phyloP scores from a whole-genome alignment of 2,888 invertebrate genomes.

The Apamea epomidion region DNA sequence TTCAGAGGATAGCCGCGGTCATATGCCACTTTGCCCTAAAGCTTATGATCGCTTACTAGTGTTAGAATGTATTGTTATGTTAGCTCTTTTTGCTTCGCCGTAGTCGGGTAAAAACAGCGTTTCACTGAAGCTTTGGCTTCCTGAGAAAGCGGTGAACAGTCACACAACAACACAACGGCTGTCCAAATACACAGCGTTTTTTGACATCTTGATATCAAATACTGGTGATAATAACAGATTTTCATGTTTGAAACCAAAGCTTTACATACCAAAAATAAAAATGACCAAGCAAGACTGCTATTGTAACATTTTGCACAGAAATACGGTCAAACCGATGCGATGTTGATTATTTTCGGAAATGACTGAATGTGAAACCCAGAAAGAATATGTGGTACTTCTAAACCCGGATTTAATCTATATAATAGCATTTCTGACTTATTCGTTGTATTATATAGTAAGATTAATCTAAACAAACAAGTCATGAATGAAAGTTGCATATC shows the following conservation, averaged over 20 bases:
- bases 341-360: background rate
- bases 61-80: background rate
- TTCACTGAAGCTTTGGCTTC: background rate
- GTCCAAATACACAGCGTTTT: background rate
- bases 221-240: too few species aligned
- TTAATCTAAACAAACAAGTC: background rate
- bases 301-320: too few species aligned
- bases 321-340: too few species aligned
- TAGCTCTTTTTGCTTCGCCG: background rate
- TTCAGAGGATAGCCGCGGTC: background rate
- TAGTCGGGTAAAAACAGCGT: background rate
- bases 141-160: background rate
- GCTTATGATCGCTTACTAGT: background rate
- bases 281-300: too few species aligned
- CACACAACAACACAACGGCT: too few species aligned
- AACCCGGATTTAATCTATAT: background rate
- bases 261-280: too few species aligned
- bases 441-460: background rate
- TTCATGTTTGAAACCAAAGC: too few species aligned
- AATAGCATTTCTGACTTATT: background rate
- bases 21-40: background rate
- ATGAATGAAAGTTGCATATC: slow-evolving; percentile 16
- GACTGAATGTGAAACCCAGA: background rate
- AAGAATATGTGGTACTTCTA: background rate
- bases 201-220: background rate